phyloP scores from a whole-genome alignment of 2,113 vertebrate species.

The Elephantulus edwardii region DNA sequence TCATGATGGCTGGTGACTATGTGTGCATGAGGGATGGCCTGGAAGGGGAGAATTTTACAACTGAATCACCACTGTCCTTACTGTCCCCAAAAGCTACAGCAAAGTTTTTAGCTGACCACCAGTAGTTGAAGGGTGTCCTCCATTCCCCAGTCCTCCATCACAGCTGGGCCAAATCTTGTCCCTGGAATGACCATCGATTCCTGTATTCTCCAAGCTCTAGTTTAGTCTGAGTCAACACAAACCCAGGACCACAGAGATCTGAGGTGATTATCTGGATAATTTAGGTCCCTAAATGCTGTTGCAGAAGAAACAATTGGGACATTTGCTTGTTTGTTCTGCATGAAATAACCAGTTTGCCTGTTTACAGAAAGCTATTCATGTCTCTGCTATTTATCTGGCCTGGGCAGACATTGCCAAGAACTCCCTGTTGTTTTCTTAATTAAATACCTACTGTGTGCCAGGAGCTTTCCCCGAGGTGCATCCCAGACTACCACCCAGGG shows the following conservation, averaged over 20 bases:
- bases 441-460: conserved; percentile 44
- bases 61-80: neutral
- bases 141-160: fast-evolving
- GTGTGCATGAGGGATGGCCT: neutral
- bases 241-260: neutral
- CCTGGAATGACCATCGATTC: neutral
- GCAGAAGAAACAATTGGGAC: neutral
- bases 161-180: neutral
- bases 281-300: neutral
- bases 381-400: neutral
- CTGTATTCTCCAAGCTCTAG: neutral
- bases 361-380: neutral
- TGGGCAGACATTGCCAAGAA: neutral
- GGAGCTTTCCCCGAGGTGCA: neutral
- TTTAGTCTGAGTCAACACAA: neutral
- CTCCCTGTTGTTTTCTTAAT: neutral
- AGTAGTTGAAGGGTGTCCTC: fast-evolving
- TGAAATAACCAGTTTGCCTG: neutral
- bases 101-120: too few relatives aligned
- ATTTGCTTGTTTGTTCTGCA: neutral
- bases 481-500: neutral
- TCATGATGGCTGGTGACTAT: neutral
- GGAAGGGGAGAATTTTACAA: neutral
- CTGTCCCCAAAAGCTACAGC: too few relatives aligned
- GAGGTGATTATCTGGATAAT: neutral